phyloP scores from a whole-genome alignment of 1,140 invertebrate species.

The Conus betulinus region DNA sequence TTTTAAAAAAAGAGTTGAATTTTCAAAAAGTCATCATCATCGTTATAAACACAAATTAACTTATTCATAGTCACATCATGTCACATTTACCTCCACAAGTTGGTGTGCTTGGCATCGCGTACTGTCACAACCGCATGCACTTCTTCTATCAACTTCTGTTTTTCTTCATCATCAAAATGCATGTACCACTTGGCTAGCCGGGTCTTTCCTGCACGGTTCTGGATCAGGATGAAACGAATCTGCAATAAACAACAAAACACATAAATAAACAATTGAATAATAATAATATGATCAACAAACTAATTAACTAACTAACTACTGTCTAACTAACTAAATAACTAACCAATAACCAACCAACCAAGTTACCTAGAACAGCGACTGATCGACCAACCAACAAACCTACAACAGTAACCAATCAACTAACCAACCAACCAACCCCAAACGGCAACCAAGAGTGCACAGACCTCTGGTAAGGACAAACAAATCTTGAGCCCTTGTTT shows the following conservation, averaged over 20 bases:
- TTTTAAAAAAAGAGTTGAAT: not conserved
- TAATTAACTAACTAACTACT: no score
- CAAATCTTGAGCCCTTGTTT: no score
- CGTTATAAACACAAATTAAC: not conserved
- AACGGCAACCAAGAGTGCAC: no score
- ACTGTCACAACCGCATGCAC: slow-evolving; percentile 99
- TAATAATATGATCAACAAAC: not conserved
- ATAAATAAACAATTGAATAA: not conserved
- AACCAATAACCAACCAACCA: no score
- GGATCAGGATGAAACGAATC: slow-evolving; percentile 99
- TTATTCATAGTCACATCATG: not conserved
- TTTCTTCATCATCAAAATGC: slow-evolving; percentile 99
- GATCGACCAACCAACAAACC: no score
- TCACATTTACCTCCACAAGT: slow-evolving; percentile 93
- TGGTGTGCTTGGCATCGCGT: slow-evolving; percentile 99
- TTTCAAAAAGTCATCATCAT: not conserved
- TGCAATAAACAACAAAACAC: slow-evolving; percentile 69
- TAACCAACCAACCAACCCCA: no score
- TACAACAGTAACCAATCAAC: no score
- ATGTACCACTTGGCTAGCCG: slow-evolving; percentile 99
- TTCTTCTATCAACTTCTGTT: slow-evolving; percentile 99
- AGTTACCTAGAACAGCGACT: no score
- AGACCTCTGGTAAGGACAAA: no score
- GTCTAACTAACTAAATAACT: no score
- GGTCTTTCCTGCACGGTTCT: slow-evolving; percentile 99